Evolutionary conservation across 2,888 invertebrate genomes (phyloP).

Genomic region (Polyploca ridens): DNA sequence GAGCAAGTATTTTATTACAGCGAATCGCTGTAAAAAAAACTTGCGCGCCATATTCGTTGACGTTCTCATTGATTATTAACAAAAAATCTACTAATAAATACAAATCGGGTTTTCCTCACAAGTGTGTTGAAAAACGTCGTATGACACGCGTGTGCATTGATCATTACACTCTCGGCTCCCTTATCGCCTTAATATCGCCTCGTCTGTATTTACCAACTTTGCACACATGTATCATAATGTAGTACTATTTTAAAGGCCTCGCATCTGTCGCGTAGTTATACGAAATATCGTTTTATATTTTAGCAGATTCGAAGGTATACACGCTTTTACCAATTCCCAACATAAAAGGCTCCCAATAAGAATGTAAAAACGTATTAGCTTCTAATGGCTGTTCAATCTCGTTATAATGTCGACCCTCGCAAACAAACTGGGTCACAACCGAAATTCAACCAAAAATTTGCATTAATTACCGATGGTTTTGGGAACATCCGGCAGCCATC

Average conservation of each 20-base stretch:
- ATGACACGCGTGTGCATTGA: too few species aligned
- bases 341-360: not conserved
- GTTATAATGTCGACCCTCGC: conserved; percentile 3
- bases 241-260: too few species aligned
- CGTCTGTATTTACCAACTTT: too few species aligned
- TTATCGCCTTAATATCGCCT: too few species aligned
- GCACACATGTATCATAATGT: not conserved
- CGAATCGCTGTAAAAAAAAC: too few species aligned
- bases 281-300: not conserved
- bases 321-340: not conserved
- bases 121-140: too few species aligned
- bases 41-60: too few species aligned
- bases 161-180: too few species aligned
- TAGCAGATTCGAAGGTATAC: not conserved
- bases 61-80: too few species aligned
- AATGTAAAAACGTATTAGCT: conserved; percentile 5
- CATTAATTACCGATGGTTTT: not conserved
- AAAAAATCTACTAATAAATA: too few species aligned
- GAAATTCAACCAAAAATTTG: not conserved
- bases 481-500: not conserved
- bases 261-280: not conserved
- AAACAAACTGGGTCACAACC: conserved; percentile 7
- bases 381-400: conserved; percentile 4
- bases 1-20: too few species aligned
- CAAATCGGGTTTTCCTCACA: too few species aligned